phyloP scores from a whole-genome alignment of 2,888 invertebrate species.

The Apeira syringaria region DNA sequence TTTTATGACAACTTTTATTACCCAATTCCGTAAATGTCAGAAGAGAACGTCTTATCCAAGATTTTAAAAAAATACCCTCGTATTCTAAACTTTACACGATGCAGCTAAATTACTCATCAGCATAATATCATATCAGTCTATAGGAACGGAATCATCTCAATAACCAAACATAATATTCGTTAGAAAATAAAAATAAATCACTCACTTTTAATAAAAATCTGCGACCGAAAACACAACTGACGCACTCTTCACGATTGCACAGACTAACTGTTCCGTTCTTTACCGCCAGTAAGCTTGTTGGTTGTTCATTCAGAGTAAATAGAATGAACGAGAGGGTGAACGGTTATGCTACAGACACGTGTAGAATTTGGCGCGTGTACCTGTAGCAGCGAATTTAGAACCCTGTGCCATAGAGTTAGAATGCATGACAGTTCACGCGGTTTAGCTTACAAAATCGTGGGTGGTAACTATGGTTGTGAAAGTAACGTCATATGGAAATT shows the following conservation, averaged over 20 bases:
- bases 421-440: neutral
- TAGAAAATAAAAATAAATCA: constrained; percentile 4
- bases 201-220: constrained; percentile 17
- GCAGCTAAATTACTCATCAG: too few species aligned
- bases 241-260: constrained; percentile 10
- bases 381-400: neutral
- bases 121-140: too few species aligned
- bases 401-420: neutral
- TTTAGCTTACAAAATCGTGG: neutral
- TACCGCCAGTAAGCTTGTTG: neutral
- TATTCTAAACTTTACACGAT: too few species aligned
- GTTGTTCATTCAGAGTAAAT: constrained; percentile 8
- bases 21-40: constrained; percentile 7
- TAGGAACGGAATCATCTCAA: too few species aligned
- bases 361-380: neutral
- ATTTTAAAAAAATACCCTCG: too few species aligned
- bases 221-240: constrained; percentile 13
- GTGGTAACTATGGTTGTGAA: constrained; percentile 8
- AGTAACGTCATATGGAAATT: neutral
- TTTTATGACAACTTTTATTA: constrained; percentile 1
- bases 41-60: constrained; percentile 9
- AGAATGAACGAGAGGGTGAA: constrained; percentile 6
- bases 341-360: neutral
- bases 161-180: too few species aligned
- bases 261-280: constrained; percentile 16